Evolutionary conservation across 2,797 vertebrate species (phyloP).

Genomic region (Pipistrellus pipistrellus): DNA sequence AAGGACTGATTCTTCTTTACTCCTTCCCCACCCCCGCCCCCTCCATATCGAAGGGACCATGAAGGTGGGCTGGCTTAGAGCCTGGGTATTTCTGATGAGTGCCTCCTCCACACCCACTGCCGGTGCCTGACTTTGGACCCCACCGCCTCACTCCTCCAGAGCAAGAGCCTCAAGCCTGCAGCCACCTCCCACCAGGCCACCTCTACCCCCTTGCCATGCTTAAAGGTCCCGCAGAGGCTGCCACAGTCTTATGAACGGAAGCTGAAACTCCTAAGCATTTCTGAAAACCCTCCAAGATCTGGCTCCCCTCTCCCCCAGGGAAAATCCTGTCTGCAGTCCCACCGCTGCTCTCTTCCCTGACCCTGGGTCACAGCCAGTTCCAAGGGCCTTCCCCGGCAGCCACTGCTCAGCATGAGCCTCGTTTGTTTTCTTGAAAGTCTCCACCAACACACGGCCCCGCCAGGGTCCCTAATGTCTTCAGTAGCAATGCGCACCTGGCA

Average conservation of each 20-base stretch:
- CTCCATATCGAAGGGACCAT: neutral
- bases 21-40: neutral
- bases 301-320: neutral
- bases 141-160: neutral
- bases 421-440: neutral
- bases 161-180: neutral
- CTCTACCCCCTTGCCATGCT: neutral
- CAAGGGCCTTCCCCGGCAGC: neutral
- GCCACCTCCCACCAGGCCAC: neutral
- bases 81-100: neutral
- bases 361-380: neutral
- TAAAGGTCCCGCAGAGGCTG: neutral
- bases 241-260: neutral
- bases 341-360: neutral
- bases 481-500: neutral
- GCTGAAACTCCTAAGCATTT: neutral
- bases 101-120: neutral
- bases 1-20: neutral
- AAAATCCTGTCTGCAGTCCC: neutral
- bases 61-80: neutral
- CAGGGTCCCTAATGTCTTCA: neutral
- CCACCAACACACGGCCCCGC: neutral
- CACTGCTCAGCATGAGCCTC: neutral
- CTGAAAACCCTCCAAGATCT: neutral
- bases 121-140: neutral